phyloP scores from a whole-genome alignment of 1,140 invertebrate species.

The Meloidogyne floridensis region DNA sequence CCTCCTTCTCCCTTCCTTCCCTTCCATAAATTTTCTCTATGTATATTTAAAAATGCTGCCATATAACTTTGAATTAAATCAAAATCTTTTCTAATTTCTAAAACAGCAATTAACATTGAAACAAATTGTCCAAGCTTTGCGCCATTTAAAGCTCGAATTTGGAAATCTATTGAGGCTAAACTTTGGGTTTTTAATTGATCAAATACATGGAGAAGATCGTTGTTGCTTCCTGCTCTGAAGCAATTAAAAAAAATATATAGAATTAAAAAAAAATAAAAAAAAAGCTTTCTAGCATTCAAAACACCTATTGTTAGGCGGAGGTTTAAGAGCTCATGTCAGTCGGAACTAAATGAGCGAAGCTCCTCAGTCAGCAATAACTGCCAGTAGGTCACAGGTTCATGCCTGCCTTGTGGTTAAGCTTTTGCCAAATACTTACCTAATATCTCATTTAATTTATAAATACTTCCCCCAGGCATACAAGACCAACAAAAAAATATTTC shows the following conservation, averaged over 20 bases:
- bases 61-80: slow-evolving; percentile 89
- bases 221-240: slow-evolving; percentile 41
- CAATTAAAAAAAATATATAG: slow-evolving; percentile 36
- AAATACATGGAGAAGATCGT: slow-evolving; percentile 69
- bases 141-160: slow-evolving; percentile 79
- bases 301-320: neutral
- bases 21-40: slow-evolving; percentile 66
- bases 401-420: too few relatives aligned
- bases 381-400: too few relatives aligned
- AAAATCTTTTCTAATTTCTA: slow-evolving; percentile 80
- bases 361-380: too few relatives aligned
- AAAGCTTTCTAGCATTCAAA: slow-evolving; percentile 25
- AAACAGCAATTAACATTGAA: slow-evolving; percentile 75
- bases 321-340: too few relatives aligned
- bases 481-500: neutral
- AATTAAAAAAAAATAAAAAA: slow-evolving; percentile 26
- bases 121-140: slow-evolving; percentile 79
- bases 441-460: too few relatives aligned
- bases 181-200: slow-evolving; percentile 79
- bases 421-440: neutral
- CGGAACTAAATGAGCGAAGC: too few relatives aligned
- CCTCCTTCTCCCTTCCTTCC: neutral
- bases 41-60: slow-evolving; percentile 84
- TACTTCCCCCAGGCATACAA: slow-evolving; percentile 34
- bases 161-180: slow-evolving; percentile 83